phyloP scores from a whole-genome alignment of 2,888 invertebrate species.

The Mesorhabditis spiculigera region DNA sequence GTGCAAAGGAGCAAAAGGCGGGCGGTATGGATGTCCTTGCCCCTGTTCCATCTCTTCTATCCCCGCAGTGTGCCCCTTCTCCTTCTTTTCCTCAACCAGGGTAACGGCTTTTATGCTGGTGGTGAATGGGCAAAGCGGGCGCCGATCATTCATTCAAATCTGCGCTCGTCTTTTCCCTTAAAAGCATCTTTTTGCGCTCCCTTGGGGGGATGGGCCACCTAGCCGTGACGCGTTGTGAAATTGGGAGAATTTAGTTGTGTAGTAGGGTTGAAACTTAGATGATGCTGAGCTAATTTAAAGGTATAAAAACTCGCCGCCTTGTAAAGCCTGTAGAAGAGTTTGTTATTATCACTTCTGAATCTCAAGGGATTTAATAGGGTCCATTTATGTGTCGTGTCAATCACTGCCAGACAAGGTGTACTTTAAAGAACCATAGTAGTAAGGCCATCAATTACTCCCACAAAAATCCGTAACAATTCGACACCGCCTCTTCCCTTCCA shows the following conservation, averaged over 20 bases:
- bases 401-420: too few relatives aligned
- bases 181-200: not conserved
- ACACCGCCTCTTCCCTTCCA: not conserved
- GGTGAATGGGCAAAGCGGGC: too few relatives aligned
- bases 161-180: too few relatives aligned
- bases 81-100: too few relatives aligned
- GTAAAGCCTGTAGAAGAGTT: slow-evolving; percentile 5
- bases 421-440: too few relatives aligned
- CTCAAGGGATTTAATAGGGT: too few relatives aligned
- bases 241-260: slow-evolving; percentile 7
- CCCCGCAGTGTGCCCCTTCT: not conserved
- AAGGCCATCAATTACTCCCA: too few relatives aligned
- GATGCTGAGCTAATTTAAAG: slow-evolving; percentile 12
- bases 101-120: slow-evolving; percentile 2
- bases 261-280: slow-evolving; percentile 6
- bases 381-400: too few relatives aligned
- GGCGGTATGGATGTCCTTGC: not conserved
- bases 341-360: too few relatives aligned
- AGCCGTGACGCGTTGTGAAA: slow-evolving; percentile 2
- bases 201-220: not conserved
- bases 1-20: not conserved
- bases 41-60: not conserved
- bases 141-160: too few relatives aligned
- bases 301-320: not conserved
- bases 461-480: not conserved